Evolutionary conservation across 1,140 invertebrate genomes (phyloP), one percentile per base, ranked within the genome.

Genomic region (Drosophila yakuba): DNA sequence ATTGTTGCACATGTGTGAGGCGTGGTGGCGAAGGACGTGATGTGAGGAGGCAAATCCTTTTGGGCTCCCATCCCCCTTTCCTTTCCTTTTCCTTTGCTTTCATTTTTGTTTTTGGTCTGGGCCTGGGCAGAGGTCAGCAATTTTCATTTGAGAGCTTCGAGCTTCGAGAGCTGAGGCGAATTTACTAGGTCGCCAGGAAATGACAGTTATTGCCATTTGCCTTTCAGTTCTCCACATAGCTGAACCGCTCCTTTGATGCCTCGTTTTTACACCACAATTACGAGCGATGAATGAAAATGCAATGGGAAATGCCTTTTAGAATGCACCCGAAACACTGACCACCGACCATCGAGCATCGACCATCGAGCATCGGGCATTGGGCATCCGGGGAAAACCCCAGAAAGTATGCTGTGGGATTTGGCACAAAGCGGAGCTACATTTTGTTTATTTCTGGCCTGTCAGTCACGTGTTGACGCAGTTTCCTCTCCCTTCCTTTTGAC

Each of bases 261-360:
- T 76, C 75, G 83, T 79, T 83, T 79, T 86, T 82, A 86, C 83
- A 79, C 83, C 79, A 83, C 83, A 88, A 86, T 86, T 88, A 86
- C 83, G 79, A 73, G 75, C 83, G 63, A 88, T 89, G 80, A 88
- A 89, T 88, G 84, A 73, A 86, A 83, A 86, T 86, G 83, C 82
- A 83, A 73, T 83, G 71, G 51, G 54, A 76, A 89, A 88, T 83
- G 83, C 84, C 60, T 82, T 86, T 86, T 80, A 80, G 88, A 88
- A 79, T 88, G 71, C 55, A 48, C 45, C 50, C 50, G 17, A 43
- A 10, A 15, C 15, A 12, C 3, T 0, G 38, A 10, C 43, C 17
- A 45, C 3, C n/a, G 47, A 47, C 38, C 38, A 20, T 32, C 52
- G 10, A 10, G n/a, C 56, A 15, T 47, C 32, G 28, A 6, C 0